These are phyloP conservation scores for Coelopa pilipes DNA, from an alignment of 2,888 invertebrate species.

Conservation along the genomic window DNA sequence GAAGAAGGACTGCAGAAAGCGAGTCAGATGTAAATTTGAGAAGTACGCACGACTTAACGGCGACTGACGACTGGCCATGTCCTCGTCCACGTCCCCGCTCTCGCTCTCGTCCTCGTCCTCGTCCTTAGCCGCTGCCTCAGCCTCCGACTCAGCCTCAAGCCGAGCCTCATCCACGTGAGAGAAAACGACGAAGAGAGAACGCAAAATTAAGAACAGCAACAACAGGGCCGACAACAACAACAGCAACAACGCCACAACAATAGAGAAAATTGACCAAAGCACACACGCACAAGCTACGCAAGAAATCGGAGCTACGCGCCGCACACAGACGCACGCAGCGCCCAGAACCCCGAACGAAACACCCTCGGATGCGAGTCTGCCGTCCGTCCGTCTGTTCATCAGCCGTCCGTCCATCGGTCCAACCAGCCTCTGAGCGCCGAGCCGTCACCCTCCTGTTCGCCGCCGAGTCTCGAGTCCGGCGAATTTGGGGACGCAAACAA, in stretches of 20 bases:
- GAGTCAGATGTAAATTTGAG: conserved; percentile 28
- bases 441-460: neutral
- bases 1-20: neutral
- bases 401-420: neutral
- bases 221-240: neutral
- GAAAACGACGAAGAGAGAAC: conserved; percentile 15
- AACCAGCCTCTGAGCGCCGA: conserved; percentile 3
- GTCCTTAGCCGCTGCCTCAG: too few species aligned
- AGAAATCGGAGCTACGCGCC: neutral
- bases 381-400: neutral
- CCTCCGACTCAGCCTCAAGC: neutral
- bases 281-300: conserved; percentile 23
- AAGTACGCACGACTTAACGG: conserved; percentile 23
- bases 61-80: conserved; percentile 25
- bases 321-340: neutral
- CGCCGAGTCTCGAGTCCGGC: neutral
- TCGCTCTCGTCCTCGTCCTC: conserved; percentile 6
- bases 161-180: neutral
- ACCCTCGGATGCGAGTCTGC: neutral
- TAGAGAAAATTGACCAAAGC: conserved; percentile 13
- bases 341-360: neutral
- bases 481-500: conserved; percentile 20
- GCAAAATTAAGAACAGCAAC: conserved; percentile 12
- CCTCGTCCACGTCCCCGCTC: neutral
- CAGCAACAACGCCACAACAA: neutral